These are phyloP conservation scores for Cerastoderma edule DNA, from an alignment of 2,888 invertebrate genomes.

Conservation along the genomic window DNA sequence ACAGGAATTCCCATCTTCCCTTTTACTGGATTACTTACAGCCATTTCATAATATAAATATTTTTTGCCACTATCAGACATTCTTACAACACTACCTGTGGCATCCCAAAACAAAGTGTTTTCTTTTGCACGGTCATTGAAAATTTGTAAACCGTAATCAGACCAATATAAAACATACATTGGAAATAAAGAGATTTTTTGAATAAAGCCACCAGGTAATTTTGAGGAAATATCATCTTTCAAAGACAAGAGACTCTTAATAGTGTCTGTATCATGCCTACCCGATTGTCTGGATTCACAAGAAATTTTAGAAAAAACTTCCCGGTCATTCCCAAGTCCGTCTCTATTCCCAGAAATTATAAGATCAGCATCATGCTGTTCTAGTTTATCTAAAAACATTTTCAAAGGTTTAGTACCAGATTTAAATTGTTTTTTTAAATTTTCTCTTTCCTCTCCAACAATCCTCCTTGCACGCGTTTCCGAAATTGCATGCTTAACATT, in stretches of 20 bases:
- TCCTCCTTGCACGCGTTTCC: background rate
- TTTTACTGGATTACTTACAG: conserved; percentile 20
- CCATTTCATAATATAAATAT: conserved; percentile 30
- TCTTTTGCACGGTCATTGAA: conserved; percentile 28
- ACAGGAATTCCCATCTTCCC: conserved; percentile 34
- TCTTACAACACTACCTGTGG: conserved; percentile 34
- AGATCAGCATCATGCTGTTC: background rate
- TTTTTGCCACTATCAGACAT: background rate
- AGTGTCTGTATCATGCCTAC: too few species aligned
- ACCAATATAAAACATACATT: too few species aligned
- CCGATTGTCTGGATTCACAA: too few species aligned
- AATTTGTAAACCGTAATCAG: background rate
- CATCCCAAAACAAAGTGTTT: conserved; percentile 36
- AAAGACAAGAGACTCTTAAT: background rate
- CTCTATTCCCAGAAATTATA: conserved; percentile 20
- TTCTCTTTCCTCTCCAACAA: background rate
- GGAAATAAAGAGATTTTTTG: conserved; percentile 10
- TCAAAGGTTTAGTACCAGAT: conserved; percentile 16
- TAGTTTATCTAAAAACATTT: conserved; percentile 15
- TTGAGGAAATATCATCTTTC: conserved; percentile 4
- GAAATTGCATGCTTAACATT: conserved; percentile 15
- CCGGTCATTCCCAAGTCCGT: conserved; percentile 23
- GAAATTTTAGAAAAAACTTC: too few species aligned
- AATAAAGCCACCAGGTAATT: conserved; percentile 22
- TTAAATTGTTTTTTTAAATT: conserved; percentile 6